Evolutionary conservation across 1,140 invertebrate genomes (phyloP).

Genomic region (Zaprionus kolodkinae): DNA sequence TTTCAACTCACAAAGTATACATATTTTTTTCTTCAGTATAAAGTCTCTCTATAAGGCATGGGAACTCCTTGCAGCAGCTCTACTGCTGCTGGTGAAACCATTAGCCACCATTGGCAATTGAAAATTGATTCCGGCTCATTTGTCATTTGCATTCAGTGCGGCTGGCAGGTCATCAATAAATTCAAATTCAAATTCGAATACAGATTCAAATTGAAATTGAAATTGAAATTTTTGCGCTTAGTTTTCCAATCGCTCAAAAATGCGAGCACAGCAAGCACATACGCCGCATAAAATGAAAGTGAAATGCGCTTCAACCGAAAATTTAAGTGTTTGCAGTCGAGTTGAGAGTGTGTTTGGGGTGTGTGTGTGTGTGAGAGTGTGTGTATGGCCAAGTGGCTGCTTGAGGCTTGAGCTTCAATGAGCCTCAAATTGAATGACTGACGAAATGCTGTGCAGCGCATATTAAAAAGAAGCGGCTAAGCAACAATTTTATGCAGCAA

Average conservation of each 20-base stretch:
- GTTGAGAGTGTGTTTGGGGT: background rate
- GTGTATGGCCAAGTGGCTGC: conserved; percentile 48
- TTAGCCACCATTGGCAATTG: conserved; percentile 10
- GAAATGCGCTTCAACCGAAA: conserved; percentile 68
- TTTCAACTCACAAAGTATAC: no score
- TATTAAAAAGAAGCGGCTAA: conserved; percentile 60
- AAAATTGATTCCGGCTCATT: conserved; percentile 37
- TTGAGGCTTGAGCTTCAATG: conserved; percentile 61
- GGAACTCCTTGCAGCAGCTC: no score
- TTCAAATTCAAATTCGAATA: conserved; percentile 33
- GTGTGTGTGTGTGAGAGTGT: conserved; percentile 14
- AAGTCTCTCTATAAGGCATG: no score
- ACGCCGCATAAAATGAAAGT: conserved; percentile 68
- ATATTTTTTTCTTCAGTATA: no score
- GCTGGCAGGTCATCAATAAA: conserved; percentile 66
- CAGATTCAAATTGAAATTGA: conserved; percentile 8
- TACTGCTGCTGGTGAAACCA: background rate
- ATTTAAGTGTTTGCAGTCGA: conserved; percentile 57
- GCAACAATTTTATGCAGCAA: conserved; percentile 39
- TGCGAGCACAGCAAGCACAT: conserved; percentile 13
- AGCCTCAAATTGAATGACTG: conserved; percentile 71
- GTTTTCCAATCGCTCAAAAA: conserved; percentile 36
- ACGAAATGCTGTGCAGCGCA: conserved; percentile 70
- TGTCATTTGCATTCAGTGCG: conserved; percentile 70
- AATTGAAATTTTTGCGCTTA: conserved; percentile 74